Evolutionary conservation across 2,888 invertebrate species (phyloP).

Genomic region (Acleris laterana): DNA sequence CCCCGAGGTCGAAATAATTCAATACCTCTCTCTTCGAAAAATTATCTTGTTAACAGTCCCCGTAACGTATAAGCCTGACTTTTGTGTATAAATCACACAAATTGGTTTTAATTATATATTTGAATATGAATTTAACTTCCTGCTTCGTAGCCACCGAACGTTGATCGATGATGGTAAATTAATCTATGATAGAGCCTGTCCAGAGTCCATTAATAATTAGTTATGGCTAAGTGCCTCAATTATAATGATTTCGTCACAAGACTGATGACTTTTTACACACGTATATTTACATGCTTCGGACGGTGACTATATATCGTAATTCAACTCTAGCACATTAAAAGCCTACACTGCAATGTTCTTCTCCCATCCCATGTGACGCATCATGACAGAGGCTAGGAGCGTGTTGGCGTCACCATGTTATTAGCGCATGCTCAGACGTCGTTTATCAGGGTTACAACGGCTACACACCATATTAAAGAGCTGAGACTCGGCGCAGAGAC

Average conservation of each 20-base stretch:
- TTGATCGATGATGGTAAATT: slow-evolving; percentile 23
- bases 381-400: not conserved
- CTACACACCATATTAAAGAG: slow-evolving; percentile 21
- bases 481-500: slow-evolving; percentile 58
- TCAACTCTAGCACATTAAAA: slow-evolving; percentile 3
- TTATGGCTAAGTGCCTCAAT: too few relatives aligned
- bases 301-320: not conserved
- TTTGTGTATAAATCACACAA: slow-evolving; percentile 34
- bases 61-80: slow-evolving; percentile 20
- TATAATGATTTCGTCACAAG: too few relatives aligned
- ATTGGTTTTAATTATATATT: slow-evolving; percentile 31
- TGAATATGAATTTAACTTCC: slow-evolving; percentile 14
- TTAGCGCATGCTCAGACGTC: slow-evolving; percentile 27
- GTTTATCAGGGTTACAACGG: slow-evolving; percentile 29
- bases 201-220: too few relatives aligned
- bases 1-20: slow-evolving; percentile 59
- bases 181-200: slow-evolving; percentile 13
- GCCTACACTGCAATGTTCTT: not conserved
- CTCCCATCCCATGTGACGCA: slow-evolving; percentile 4
- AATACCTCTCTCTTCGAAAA: slow-evolving; percentile 51
- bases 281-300: not conserved
- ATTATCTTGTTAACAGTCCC: slow-evolving; percentile 39
- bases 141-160: slow-evolving; percentile 8
- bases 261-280: not conserved
- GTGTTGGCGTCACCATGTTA: slow-evolving; percentile 21